A percentile compares a stretch with the other conserved stretches of the same genome.
Conservation (phyloP, 1,140 invertebrate genomes). For the Drosophila littoralis region DNA sequence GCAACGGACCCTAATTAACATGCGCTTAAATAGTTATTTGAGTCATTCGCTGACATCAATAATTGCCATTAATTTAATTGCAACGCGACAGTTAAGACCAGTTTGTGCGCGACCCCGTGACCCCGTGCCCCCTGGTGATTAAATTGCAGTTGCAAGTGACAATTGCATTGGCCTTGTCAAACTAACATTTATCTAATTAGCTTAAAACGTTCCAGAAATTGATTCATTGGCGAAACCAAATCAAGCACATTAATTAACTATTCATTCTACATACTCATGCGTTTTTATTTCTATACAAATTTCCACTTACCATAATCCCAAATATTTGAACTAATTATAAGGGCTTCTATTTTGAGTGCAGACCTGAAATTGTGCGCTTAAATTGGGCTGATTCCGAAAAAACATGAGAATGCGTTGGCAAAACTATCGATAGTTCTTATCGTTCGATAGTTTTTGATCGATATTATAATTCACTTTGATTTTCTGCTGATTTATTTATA, state of each 20-base stretch:
- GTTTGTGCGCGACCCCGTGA: neutral
- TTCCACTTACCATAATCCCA: no score
- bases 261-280: no score
- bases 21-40: slow-evolving; percentile 41
- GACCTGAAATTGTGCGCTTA: no score
- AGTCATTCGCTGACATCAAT: slow-evolving; percentile 20
- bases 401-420: no score
- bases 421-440: no score
- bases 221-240: neutral
- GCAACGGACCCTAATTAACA: slow-evolving; percentile 48
- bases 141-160: neutral
- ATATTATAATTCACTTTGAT: no score
- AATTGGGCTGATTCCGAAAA: no score
- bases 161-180: slow-evolving; percentile 1
- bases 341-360: no score
- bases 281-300: no score
- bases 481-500: no score
- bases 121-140: neutral
- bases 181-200: neutral
- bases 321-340: no score
- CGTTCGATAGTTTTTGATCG: no score
- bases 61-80: slow-evolving; percentile 48
- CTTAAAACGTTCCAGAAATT: neutral
- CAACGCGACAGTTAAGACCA: neutral
- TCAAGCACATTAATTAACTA: neutral